Percentiles rank a stretch among this genome's conserved stretches.
phyloP scores from a whole-genome alignment of 2,113 vertebrate genomes.

The Ifrita kowaldi region DNA sequence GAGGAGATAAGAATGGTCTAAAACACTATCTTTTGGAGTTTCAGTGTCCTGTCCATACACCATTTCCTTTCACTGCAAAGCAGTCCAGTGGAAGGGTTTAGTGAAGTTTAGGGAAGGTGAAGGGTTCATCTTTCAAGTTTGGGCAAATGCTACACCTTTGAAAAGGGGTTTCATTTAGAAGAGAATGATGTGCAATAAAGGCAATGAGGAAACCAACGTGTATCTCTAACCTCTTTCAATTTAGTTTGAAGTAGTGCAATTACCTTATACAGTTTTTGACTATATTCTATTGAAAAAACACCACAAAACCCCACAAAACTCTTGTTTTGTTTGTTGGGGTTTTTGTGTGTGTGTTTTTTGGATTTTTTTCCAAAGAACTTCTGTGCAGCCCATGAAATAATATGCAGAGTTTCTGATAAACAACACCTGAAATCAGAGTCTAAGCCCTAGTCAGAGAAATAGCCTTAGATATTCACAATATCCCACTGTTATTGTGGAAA shows the following conservation, averaged over 20 bases:
- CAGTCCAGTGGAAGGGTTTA: background rate
- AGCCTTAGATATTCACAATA: background rate
- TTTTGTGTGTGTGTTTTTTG: background rate
- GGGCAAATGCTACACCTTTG: background rate
- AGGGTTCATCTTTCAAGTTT: background rate
- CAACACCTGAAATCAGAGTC: constrained; percentile 20
- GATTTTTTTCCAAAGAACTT: background rate
- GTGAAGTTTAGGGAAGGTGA: background rate
- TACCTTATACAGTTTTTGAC: background rate
- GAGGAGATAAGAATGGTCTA: background rate
- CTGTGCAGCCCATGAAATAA: background rate
- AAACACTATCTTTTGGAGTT: background rate
- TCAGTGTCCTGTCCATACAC: background rate
- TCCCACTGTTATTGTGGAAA: background rate
- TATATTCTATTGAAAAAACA: background rate
- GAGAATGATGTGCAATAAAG: background rate
- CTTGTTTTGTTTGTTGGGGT: background rate
- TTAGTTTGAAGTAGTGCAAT: background rate
- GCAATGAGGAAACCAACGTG: background rate
- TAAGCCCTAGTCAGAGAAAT: background rate
- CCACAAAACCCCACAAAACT: background rate
- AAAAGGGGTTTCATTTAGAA: background rate
- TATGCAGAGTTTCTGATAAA: background rate
- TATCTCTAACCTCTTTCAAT: background rate
- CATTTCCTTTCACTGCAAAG: background rate